Percentiles rank a stretch among this genome's conserved stretches.
These are phyloP conservation scores for Tetranychus piercei DNA, from an alignment of 2,888 invertebrate species.

Conservation along the genomic window DNA sequence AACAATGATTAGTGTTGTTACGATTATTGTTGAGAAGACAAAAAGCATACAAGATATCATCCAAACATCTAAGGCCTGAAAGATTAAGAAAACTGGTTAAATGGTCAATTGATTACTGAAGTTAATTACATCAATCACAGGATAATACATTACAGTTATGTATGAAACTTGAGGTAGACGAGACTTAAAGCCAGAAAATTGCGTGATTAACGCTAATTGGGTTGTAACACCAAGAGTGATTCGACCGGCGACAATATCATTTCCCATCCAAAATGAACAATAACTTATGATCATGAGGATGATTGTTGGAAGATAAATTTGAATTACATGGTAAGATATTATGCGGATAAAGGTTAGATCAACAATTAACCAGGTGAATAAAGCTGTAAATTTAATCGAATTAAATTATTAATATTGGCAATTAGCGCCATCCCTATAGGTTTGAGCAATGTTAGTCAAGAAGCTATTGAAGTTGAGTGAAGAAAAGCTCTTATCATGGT, in stretches of 20 bases:
- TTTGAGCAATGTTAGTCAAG: background rate
- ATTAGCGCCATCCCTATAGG: background rate
- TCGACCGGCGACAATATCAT: background rate
- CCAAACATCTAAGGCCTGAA: slow-evolving; percentile 4
- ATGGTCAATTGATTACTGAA: background rate
- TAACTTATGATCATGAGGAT: background rate
- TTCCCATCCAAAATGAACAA: background rate
- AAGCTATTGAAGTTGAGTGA: too few species aligned
- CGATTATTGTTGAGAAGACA: background rate
- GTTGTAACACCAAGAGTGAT: slow-evolving; percentile 4
- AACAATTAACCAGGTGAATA: background rate
- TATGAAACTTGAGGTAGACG: background rate
- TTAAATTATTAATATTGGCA: background rate
- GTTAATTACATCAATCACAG: background rate
- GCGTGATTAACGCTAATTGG: slow-evolving; percentile 1
- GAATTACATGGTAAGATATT: background rate
- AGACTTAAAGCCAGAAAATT: background rate
- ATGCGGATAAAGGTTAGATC: background rate
- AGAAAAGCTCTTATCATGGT: background rate
- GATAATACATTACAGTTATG: background rate
- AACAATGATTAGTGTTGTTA: background rate
- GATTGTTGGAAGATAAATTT: background rate
- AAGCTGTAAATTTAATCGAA: background rate
- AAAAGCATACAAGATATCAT: slow-evolving; percentile 3
- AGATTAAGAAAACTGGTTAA: background rate